Conservation (phyloP, 2,888 invertebrate genomes). For the Ochropleura leucogaster region DNA sequence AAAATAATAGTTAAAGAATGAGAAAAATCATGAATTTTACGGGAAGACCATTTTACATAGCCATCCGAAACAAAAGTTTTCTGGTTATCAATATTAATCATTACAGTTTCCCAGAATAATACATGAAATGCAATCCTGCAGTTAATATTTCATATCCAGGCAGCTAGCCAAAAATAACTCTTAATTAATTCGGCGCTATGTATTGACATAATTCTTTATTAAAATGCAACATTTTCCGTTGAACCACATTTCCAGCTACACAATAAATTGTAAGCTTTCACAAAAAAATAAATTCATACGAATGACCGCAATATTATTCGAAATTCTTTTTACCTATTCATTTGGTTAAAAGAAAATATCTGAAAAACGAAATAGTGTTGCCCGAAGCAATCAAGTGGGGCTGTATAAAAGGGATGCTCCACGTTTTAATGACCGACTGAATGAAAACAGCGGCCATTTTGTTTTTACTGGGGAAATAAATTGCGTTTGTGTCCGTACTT, state of each 20-base stretch:
- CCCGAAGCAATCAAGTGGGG: constrained; percentile 5
- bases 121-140: neutral
- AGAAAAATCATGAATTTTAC: neutral
- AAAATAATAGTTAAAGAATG: neutral
- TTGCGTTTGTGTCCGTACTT: constrained; percentile 23
- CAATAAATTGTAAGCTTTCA: neutral
- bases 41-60: neutral
- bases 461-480: constrained; percentile 26
- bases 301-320: constrained; percentile 7
- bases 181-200: neutral
- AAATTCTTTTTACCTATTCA: constrained; percentile 6
- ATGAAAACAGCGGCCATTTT: constrained; percentile 19
- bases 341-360: constrained; percentile 18
- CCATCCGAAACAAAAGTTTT: neutral
- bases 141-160: neutral
- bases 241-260: neutral
- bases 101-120: neutral
- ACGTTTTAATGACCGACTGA: constrained; percentile 31
- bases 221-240: neutral
- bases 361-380: constrained; percentile 15
- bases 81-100: neutral
- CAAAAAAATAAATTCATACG: constrained; percentile 1
- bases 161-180: no score
- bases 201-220: neutral
- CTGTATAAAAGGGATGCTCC: constrained; percentile 11